Evolutionary conservation across 2,888 invertebrate genomes (phyloP).

Genomic region (Cylloceria caligata): DNA sequence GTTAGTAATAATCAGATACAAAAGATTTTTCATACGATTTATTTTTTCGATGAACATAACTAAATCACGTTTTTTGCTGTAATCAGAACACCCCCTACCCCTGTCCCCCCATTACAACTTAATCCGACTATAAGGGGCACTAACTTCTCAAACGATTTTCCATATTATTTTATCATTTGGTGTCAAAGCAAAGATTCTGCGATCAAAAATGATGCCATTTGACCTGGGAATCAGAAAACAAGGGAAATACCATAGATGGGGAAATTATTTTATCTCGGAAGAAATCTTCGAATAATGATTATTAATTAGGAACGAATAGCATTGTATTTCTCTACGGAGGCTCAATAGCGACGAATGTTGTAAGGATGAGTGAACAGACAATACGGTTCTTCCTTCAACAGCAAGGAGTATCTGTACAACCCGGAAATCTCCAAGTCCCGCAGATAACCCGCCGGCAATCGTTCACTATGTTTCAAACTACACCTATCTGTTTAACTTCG

Average conservation of each 20-base stretch:
- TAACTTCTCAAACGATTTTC: not conserved
- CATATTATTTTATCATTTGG: not conserved
- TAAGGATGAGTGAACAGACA: constrained; percentile 23
- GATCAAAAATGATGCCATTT: too few species aligned
- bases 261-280: not conserved
- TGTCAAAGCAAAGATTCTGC: not conserved
- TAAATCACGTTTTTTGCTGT: too few species aligned
- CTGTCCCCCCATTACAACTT: too few species aligned
- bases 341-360: constrained; percentile 22
- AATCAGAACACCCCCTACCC: too few species aligned
- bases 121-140: too few species aligned
- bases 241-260: not conserved
- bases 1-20: too few species aligned
- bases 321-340: constrained; percentile 14
- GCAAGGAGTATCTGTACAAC: constrained; percentile 25
- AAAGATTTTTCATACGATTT: too few species aligned
- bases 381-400: constrained; percentile 44
- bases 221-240: too few species aligned
- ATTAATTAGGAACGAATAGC: not conserved
- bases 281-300: not conserved
- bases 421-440: constrained; percentile 47
- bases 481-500: constrained; percentile 31
- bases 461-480: constrained; percentile 43
- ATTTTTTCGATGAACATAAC: too few species aligned
- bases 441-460: constrained; percentile 40